These are phyloP conservation scores for Standfussiana lucernea DNA, from an alignment of 2,888 invertebrate species.

Conservation along the genomic window DNA sequence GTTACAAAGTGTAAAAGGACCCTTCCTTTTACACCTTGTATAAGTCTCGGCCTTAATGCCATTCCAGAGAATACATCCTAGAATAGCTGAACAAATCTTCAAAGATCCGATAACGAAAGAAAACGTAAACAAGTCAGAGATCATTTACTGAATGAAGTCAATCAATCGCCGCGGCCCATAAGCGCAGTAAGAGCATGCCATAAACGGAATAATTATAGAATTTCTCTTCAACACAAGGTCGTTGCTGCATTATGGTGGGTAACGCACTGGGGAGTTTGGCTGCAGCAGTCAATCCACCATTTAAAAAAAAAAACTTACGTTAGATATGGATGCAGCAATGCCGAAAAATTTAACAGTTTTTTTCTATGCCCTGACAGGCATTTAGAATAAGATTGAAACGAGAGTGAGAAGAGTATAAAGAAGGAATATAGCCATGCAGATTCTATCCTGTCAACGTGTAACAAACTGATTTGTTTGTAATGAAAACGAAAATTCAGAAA, in stretches of 20 bases:
- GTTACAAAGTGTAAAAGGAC: too few relatives aligned
- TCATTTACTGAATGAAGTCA: conserved; percentile 46
- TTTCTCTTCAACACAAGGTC: conserved; percentile 71
- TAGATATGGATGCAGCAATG: too few relatives aligned
- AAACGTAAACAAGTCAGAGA: conserved; percentile 29
- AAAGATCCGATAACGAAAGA: conserved; percentile 24
- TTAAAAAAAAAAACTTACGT: too few relatives aligned
- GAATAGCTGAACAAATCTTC: background rate
- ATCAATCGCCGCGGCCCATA: conserved; percentile 42
- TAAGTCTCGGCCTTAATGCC: background rate
- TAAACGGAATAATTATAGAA: conserved; percentile 70
- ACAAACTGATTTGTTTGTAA: too few relatives aligned
- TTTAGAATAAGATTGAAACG: too few relatives aligned
- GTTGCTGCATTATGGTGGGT: conserved; percentile 29
- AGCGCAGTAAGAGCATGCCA: conserved; percentile 58
- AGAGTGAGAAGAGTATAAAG: too few relatives aligned
- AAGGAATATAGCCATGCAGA: too few relatives aligned
- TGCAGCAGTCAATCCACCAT: background rate
- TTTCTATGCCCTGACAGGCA: too few relatives aligned
- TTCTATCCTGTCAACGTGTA: too few relatives aligned
- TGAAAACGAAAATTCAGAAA: too few relatives aligned
- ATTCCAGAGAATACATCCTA: background rate
- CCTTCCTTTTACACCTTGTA: too few relatives aligned
- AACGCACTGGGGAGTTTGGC: conserved; percentile 38
- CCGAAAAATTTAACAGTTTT: too few relatives aligned